Evolutionary conservation across 2,113 vertebrate species (phyloP).

Genomic region (Amazona vittata): DNA sequence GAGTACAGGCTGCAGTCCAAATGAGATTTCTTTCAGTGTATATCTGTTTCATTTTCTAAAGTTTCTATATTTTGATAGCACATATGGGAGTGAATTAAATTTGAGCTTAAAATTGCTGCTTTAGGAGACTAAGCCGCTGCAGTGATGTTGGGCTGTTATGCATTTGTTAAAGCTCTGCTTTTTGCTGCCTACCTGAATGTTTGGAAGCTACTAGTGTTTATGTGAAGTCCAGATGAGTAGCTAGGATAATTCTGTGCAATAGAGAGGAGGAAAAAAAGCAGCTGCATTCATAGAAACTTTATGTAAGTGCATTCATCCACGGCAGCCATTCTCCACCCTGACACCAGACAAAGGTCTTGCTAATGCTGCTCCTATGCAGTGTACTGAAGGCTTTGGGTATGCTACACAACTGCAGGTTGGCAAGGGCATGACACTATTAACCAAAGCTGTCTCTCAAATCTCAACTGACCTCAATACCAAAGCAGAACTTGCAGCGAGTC

Average conservation of each 20-base stretch:
- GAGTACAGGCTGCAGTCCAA: background rate
- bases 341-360: background rate
- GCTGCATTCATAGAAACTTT: background rate
- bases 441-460: slow-evolving; percentile 41
- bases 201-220: background rate
- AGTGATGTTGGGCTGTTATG: background rate
- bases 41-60: background rate
- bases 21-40: background rate
- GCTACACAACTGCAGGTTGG: background rate
- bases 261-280: background rate
- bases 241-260: background rate
- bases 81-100: background rate
- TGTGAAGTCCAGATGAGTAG: background rate
- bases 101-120: background rate
- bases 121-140: background rate
- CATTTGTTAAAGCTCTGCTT: background rate
- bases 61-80: background rate
- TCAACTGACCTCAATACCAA: slow-evolving; percentile 16
- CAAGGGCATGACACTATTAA: slow-evolving; percentile 34
- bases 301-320: accelerated
- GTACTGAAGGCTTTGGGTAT: background rate
- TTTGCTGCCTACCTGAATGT: background rate
- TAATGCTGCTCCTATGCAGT: background rate
- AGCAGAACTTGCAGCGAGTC: background rate
- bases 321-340: background rate